A percentile compares a stretch with the other conserved stretches of the same genome.
Evolutionary conservation across 2,113 vertebrate species (phyloP).

Genomic region (Sapajus apella): DNA sequence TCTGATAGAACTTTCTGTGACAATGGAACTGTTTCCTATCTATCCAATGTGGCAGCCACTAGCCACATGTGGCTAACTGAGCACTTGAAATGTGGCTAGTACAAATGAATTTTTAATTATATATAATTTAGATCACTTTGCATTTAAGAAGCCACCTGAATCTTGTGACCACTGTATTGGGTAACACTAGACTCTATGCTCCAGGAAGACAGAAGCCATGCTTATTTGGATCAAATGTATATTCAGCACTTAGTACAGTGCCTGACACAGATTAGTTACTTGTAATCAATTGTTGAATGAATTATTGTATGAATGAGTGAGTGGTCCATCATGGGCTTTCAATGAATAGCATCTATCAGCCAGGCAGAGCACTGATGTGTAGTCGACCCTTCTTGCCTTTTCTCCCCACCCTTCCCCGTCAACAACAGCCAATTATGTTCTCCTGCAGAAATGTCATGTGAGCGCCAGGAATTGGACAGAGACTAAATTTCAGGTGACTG

Average conservation of each 20-base stretch:
- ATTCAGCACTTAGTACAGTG: background rate
- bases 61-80: background rate
- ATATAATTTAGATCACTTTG: background rate
- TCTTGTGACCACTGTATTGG: background rate
- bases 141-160: background rate
- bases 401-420: slow-evolving; percentile 48
- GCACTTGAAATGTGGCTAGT: background rate
- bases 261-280: background rate
- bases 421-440: slow-evolving; percentile 80
- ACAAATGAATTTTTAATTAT: background rate
- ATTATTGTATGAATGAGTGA: background rate
- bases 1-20: background rate
- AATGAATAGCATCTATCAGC: background rate
- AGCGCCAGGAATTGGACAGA: slow-evolving; percentile 81
- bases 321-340: background rate
- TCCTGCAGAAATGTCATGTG: slow-evolving; percentile 83
- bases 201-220: background rate
- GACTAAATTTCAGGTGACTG: slow-evolving; percentile 77
- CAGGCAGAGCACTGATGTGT: background rate
- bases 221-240: background rate
- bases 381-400: slow-evolving; percentile 21
- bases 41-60: background rate
- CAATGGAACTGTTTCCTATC: background rate
- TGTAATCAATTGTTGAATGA: background rate
- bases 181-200: background rate